Evolutionary conservation across 2,888 invertebrate species (phyloP).

Genomic region (Tachina fera): DNA sequence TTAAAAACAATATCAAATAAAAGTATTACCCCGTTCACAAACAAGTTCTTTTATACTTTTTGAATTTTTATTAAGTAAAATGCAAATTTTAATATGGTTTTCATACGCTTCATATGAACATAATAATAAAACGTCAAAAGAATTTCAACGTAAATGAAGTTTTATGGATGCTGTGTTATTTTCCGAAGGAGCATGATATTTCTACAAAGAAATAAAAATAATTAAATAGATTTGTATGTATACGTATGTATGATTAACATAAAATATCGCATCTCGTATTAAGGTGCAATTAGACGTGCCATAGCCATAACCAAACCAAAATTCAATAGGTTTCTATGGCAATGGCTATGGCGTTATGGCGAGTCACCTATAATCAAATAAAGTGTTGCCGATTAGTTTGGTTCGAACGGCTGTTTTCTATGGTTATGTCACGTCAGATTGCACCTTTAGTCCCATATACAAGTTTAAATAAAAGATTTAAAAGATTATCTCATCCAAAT

Average conservation of each 20-base stretch:
- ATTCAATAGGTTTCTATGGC: no score
- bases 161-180: constrained; percentile 45
- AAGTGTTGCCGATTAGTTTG: no score
- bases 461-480: no score
- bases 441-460: no score
- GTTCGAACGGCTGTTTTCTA: no score
- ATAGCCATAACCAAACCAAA: no score
- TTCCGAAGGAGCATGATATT: constrained; percentile 53
- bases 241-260: neutral
- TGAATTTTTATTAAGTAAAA: constrained; percentile 1
- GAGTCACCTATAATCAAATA: no score
- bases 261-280: neutral
- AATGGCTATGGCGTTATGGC: no score
- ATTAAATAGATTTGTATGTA: neutral
- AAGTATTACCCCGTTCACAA: neutral
- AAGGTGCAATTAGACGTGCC: no score
- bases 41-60: neutral
- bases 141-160: constrained; percentile 58
- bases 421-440: no score
- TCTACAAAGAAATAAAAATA: constrained; percentile 53
- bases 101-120: neutral
- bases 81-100: neutral
- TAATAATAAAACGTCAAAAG: constrained; percentile 22
- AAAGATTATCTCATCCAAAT: neutral
- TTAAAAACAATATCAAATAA: neutral